phyloP scores from a whole-genome alignment of 2,113 vertebrate species.

The Stegostoma tigrinum region DNA sequence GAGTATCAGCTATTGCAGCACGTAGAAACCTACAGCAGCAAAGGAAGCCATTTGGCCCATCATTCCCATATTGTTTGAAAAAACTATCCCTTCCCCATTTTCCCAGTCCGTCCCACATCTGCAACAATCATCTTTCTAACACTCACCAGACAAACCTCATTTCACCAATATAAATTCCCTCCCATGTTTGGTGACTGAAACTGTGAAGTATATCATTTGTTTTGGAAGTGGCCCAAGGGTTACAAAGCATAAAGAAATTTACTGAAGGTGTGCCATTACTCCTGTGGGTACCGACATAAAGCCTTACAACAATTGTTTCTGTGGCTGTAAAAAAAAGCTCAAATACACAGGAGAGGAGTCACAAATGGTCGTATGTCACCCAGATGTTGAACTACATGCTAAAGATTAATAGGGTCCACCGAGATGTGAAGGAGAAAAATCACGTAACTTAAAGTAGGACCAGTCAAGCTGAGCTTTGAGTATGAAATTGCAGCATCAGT shows the following conservation, averaged over 20 bases:
- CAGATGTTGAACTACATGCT: neutral
- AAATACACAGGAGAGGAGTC: neutral
- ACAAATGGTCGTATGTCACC: neutral
- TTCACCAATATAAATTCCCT: neutral
- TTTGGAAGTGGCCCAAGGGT: neutral
- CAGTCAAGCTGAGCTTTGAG: neutral
- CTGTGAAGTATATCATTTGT: neutral
- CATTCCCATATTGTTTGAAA: neutral
- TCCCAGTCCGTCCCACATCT: neutral
- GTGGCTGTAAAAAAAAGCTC: neutral
- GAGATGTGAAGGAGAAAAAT: neutral
- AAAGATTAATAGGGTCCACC: neutral
- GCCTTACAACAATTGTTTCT: neutral
- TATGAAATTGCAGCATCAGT: neutral
- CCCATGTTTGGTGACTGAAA: neutral
- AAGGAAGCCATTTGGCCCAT: neutral
- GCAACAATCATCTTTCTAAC: neutral
- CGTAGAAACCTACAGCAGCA: too few relatives aligned
- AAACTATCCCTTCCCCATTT: neutral
- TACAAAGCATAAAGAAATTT: neutral
- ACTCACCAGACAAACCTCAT: neutral
- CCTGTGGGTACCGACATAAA: neutral
- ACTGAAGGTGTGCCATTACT: neutral
- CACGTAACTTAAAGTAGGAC: neutral
- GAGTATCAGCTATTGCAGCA: neutral